Evolutionary conservation across 2,113 vertebrate species (phyloP).

Genomic region (Puntigrus tetrazona): DNA sequence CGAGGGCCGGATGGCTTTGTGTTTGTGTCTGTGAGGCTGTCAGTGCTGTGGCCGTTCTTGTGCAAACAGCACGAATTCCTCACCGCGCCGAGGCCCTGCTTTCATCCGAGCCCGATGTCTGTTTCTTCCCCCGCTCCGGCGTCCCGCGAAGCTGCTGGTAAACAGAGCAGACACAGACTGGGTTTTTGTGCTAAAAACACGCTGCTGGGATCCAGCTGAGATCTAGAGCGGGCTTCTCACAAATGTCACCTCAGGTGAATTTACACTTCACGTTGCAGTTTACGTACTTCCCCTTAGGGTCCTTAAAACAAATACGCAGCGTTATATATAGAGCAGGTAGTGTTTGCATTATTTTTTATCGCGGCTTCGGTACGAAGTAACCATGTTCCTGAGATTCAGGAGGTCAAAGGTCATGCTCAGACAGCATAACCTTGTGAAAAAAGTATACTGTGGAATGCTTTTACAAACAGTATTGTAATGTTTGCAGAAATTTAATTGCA

Average conservation of each 20-base stretch:
- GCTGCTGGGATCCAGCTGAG: slow-evolving; percentile 15
- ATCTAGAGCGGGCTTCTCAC: not conserved
- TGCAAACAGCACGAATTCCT: slow-evolving; percentile 71
- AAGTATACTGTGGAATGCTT: not conserved
- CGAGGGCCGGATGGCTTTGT: slow-evolving; percentile 37
- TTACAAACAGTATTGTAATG: not conserved
- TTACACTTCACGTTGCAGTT: not conserved
- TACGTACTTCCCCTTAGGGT: not conserved
- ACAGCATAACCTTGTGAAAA: not conserved
- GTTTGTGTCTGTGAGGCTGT: slow-evolving; percentile 31
- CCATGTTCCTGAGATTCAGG: not conserved
- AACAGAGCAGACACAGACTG: slow-evolving; percentile 54
- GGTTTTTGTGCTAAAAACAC: slow-evolving; percentile 23
- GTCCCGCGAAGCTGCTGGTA: slow-evolving; percentile 43
- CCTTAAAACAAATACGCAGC: not conserved
- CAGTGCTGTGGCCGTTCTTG: slow-evolving; percentile 41
- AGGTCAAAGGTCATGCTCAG: slow-evolving; percentile 7
- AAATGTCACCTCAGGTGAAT: slow-evolving; percentile 20
- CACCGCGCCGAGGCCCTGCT: slow-evolving; percentile 57
- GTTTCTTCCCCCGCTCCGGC: slow-evolving; percentile 41
- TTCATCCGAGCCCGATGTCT: slow-evolving; percentile 59
- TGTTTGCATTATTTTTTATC: not conserved
- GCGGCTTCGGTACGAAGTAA: not conserved
- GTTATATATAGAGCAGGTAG: not conserved
- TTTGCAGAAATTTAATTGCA: not conserved